These are phyloP conservation scores for Halichoerus grypus DNA, from an alignment of 2,113 vertebrate genomes.

Conservation along the genomic window DNA sequence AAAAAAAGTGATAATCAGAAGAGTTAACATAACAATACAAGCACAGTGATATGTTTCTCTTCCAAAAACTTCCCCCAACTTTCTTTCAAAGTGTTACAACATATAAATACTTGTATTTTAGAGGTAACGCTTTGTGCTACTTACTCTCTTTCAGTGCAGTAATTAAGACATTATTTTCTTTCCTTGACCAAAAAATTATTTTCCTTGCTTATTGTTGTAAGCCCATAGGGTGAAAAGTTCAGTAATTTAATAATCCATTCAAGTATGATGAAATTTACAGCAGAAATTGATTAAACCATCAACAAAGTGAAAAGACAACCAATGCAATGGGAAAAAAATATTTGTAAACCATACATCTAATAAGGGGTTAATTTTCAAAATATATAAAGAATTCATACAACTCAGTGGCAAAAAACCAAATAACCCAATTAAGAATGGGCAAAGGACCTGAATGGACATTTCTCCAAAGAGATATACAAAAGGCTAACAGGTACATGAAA, in stretches of 20 bases:
- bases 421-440: neutral
- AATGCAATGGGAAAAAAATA: neutral
- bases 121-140: neutral
- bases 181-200: neutral
- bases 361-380: neutral
- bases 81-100: neutral
- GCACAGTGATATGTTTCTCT: neutral
- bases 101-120: neutral
- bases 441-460: neutral
- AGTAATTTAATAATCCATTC: neutral
- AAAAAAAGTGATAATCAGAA: neutral
- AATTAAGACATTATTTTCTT: slow-evolving; percentile 38
- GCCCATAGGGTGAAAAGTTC: neutral
- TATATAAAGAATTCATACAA: neutral
- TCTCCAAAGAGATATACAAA: neutral
- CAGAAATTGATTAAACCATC: neutral
- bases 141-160: neutral
- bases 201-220: neutral
- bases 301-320: neutral
- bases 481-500: neutral
- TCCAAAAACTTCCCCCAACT: neutral
- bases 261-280: neutral
- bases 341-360: neutral
- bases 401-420: neutral
- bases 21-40: neutral